Conservation (phyloP, 2,113 vertebrate genomes). For the Saimiri boliviensis region DNA sequence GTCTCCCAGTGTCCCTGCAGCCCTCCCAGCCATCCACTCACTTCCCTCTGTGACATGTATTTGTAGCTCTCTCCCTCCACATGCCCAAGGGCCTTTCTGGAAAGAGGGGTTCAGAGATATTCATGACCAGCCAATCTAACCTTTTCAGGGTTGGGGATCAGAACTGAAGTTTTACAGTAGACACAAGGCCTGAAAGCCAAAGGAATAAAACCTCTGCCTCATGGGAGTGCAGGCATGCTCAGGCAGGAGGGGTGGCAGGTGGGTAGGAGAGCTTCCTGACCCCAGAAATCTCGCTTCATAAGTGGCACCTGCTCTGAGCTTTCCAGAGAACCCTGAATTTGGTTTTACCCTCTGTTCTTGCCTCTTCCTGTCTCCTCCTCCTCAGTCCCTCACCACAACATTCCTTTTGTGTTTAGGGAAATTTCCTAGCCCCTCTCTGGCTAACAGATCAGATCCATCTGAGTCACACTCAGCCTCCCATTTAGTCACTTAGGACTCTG, state of each 20-base stretch:
- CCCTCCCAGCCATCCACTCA: background rate
- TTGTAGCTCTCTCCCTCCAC: background rate
- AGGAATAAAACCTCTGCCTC: background rate
- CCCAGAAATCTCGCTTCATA: background rate
- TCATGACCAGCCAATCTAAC: background rate
- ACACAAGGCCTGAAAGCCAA: background rate
- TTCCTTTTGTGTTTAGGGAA: background rate
- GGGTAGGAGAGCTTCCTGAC: background rate
- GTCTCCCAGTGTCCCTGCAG: background rate
- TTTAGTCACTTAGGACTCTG: constrained; percentile 54
- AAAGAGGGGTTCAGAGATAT: background rate
- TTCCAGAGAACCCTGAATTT: background rate
- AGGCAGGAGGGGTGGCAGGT: background rate
- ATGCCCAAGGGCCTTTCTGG: background rate
- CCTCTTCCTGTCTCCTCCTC: background rate
- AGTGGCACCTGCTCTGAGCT: background rate
- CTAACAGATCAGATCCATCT: constrained; percentile 6
- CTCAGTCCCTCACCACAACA: background rate
- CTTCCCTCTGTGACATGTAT: background rate
- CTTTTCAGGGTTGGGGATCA: background rate
- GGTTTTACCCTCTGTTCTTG: background rate
- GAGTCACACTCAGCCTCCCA: constrained; percentile 2
- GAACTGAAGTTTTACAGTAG: background rate
- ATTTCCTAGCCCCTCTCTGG: background rate
- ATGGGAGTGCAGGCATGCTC: background rate